Base-by-base conservation (phyloP, 2,797 vertebrate genomes). In the Heterohyrax brucei region DNA sequence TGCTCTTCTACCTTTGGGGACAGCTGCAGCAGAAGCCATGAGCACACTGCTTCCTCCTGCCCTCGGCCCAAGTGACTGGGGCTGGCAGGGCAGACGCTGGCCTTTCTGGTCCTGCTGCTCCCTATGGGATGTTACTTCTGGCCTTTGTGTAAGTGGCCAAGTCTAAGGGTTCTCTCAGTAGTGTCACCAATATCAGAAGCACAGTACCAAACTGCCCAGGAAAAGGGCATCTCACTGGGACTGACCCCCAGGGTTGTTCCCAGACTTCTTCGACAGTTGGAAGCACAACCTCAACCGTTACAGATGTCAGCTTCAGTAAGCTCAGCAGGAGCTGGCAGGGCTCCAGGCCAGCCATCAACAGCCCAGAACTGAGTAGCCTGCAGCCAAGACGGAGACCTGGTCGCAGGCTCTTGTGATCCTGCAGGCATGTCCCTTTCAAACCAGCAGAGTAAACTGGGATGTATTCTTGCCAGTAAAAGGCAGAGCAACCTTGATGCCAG, bases 181-280 rank as follows among this genome's bases (percentile, higher is more conserved):
- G 84, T 92, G 4, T 89, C 75, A 95, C 46, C 39, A 73, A 3
- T 75, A 73, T 14, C n/a, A 75, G 82, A 96, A 89, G 87, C 87
- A 97, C 89, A 97, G 89, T 85, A 68, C 92, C 76, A 89, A 91
- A 95, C 84, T 93, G 19, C 91, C 87, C 89, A 19, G 48, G 77
- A 91, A 88, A 87, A 94, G 53, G 81, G 59, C 10, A 64, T 44
- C 80, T 91, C 44, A 46, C 22, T 77, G 48, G 22, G 44, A 66
- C 14, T 62, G 66, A 87, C 13, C 33, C 30, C 64, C 76, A 94
- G 44, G 50, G 61, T 66, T 94, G 44, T 87, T 72, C 78, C 68
- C 39, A 77, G 73, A 80, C 77, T 80, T 95, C 68, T 81, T 44
- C 76, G 13, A 73, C 68, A 59, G n/a, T 62, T 84, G 44, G 44